Evolutionary conservation across 2,797 vertebrate genomes (phyloP).

Genomic region (Poecilia wingei): DNA sequence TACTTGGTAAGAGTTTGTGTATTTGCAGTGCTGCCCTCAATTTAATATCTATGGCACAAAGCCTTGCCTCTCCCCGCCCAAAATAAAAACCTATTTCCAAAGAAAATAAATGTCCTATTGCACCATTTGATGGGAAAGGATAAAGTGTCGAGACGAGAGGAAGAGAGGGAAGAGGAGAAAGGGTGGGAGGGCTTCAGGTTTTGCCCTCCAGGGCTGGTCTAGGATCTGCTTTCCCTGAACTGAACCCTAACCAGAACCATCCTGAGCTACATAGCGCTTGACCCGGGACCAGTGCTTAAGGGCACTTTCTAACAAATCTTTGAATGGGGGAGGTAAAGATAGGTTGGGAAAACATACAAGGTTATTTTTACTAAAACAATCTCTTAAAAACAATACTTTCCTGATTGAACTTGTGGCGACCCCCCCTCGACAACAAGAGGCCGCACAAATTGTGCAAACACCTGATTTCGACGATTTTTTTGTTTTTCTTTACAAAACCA

Average conservation of each 20-base stretch:
- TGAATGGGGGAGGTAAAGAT: constrained; percentile 38
- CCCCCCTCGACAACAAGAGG: constrained; percentile 55
- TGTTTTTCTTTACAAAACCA: constrained; percentile 45
- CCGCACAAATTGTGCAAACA: constrained; percentile 85
- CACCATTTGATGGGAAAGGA: constrained; percentile 83
- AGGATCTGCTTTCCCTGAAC: constrained; percentile 84
- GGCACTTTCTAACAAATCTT: constrained; percentile 84
- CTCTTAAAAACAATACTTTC: constrained; percentile 86
- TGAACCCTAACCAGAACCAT: constrained; percentile 78
- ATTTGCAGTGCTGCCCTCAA: constrained; percentile 43
- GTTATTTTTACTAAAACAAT: constrained; percentile 80
- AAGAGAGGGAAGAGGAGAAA: constrained; percentile 66
- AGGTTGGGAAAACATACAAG: constrained; percentile 60
- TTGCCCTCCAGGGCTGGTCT: constrained; percentile 83
- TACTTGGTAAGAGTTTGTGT: no score
- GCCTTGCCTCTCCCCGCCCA: constrained; percentile 57
- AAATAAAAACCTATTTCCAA: constrained; percentile 58
- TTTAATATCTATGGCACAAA: constrained; percentile 84
- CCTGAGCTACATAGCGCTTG: constrained; percentile 82
- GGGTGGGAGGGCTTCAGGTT: constrained; percentile 78
- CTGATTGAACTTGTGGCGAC: constrained; percentile 82
- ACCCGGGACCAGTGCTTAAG: constrained; percentile 84
- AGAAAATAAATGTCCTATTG: constrained; percentile 81
- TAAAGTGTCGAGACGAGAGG: constrained; percentile 76
- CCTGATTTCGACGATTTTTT: constrained; percentile 82